Percentiles rank a stretch among this genome's conserved stretches.
Conservation (phyloP, 2,888 invertebrate species). For the Agriopis aurantiaria region DNA sequence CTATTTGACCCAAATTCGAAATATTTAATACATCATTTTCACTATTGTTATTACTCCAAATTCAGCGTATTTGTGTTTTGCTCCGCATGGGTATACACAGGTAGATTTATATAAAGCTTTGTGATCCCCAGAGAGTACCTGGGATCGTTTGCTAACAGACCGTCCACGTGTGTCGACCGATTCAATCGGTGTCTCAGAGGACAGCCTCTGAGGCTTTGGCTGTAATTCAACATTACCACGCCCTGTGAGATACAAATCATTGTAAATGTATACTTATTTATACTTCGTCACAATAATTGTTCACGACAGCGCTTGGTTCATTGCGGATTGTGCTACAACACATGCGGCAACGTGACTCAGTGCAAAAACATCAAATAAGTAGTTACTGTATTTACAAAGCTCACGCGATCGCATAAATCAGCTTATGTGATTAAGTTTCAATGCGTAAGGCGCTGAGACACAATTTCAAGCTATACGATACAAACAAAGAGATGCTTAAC, state of each 20-base stretch:
- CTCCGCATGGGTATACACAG: not conserved
- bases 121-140: conserved; percentile 8
- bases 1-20: not conserved
- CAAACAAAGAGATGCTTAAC: too few species aligned
- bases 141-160: conserved; percentile 42
- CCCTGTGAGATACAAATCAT: conserved; percentile 21
- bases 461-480: too few species aligned
- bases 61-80: not conserved
- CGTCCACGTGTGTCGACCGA: conserved; percentile 48
- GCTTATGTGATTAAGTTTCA: too few species aligned
- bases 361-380: too few species aligned
- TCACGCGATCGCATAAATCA: too few species aligned
- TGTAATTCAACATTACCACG: conserved; percentile 60
- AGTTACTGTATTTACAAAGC: too few species aligned
- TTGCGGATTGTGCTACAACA: too few species aligned
- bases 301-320: too few species aligned
- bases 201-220: conserved; percentile 52
- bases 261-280: not conserved
- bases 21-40: not conserved
- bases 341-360: too few species aligned
- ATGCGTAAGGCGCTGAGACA: too few species aligned
- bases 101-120: conserved; percentile 11
- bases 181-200: conserved; percentile 56
- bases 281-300: not conserved
- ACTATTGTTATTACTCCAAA: not conserved